These are phyloP conservation scores for Eupristina koningsbergeri DNA, from an alignment of 1,140 invertebrate genomes.

Conservation along the genomic window DNA sequence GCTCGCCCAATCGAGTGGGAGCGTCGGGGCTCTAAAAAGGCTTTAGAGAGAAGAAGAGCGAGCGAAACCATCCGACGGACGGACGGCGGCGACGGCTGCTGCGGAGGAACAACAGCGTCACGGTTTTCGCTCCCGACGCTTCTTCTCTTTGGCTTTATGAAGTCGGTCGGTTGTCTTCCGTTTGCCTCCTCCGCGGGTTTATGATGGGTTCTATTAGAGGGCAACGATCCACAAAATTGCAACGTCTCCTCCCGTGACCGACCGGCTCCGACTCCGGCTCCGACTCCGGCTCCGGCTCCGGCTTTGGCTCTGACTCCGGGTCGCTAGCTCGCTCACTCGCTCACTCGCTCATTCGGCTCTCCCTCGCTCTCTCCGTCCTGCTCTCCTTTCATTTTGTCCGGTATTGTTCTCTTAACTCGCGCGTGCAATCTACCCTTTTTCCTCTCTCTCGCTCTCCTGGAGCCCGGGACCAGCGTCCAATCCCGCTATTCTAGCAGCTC, in stretches of 20 bases:
- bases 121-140: background rate
- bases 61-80: slow-evolving; percentile 38
- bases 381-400: slow-evolving; percentile 44
- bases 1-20: slow-evolving; percentile 22
- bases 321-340: too few species aligned
- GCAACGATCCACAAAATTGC: slow-evolving; percentile 69
- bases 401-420: slow-evolving; percentile 42
- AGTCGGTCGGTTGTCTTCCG: slow-evolving; percentile 49
- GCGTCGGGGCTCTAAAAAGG: background rate
- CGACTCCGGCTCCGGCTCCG: too few species aligned
- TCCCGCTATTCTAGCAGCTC: slow-evolving; percentile 37
- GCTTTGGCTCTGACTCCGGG: too few species aligned
- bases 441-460: slow-evolving; percentile 10
- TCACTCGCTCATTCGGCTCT: too few species aligned
- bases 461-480: slow-evolving; percentile 43
- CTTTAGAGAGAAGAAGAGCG: background rate
- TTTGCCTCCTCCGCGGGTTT: slow-evolving; percentile 53
- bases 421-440: slow-evolving; percentile 29
- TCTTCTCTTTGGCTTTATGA: slow-evolving; percentile 43
- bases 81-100: slow-evolving; percentile 11
- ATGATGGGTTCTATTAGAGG: slow-evolving; percentile 63
- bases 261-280: background rate
- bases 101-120: too few species aligned
- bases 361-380: slow-evolving; percentile 19
- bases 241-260: slow-evolving; percentile 51